Evolutionary conservation across 2,797 vertebrate genomes (phyloP).

Genomic region (Telmatherina bonti): DNA sequence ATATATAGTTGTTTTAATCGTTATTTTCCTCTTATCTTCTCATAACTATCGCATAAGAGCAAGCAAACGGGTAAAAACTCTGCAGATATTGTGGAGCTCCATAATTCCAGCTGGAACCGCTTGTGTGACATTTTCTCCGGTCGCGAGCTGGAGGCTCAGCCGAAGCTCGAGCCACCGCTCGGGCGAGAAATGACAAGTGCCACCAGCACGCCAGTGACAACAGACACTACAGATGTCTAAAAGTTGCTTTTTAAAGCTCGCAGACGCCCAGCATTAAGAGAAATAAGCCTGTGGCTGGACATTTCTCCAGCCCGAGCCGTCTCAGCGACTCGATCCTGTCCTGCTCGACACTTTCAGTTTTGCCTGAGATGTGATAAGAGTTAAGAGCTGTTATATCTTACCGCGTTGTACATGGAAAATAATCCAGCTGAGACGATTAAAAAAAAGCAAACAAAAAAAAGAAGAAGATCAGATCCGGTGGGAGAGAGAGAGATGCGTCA

Average conservation of each 20-base stretch:
- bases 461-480: slow-evolving; percentile 42
- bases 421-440: not conserved
- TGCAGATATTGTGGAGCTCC: slow-evolving; percentile 17
- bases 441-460: not conserved
- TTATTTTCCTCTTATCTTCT: not conserved
- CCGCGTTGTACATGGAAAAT: slow-evolving; percentile 29
- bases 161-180: slow-evolving; percentile 10
- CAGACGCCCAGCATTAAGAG: not conserved
- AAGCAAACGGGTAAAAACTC: slow-evolving; percentile 3
- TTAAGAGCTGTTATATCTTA: slow-evolving; percentile 40
- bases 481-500: slow-evolving; percentile 68
- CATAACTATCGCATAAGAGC: not conserved
- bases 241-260: slow-evolving; percentile 23
- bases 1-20: no score
- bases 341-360: slow-evolving; percentile 70
- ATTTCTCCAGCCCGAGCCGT: slow-evolving; percentile 17
- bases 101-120: slow-evolving; percentile 38
- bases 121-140: slow-evolving; percentile 51
- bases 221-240: not conserved
- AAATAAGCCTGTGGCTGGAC: not conserved
- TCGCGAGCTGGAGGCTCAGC: slow-evolving; percentile 26
- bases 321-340: slow-evolving; percentile 42
- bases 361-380: slow-evolving; percentile 38
- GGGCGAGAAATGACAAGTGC: not conserved
- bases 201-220: slow-evolving; percentile 36